Evolutionary conservation across 2,113 vertebrate species (phyloP).

Genomic region (Leucoraja erinaceus): DNA sequence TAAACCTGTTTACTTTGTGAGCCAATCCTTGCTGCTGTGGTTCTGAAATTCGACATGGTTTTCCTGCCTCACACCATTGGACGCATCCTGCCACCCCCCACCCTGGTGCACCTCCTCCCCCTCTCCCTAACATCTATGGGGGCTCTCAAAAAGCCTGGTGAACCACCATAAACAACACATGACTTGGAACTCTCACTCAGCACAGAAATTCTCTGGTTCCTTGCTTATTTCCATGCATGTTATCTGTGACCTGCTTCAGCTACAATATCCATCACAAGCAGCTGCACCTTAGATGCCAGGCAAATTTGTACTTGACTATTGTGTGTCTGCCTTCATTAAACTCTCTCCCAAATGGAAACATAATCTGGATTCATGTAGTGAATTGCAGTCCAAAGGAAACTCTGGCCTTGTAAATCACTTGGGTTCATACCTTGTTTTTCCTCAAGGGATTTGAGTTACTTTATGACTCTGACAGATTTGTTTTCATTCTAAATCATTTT

Average conservation of each 20-base stretch:
- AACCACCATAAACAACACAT: not conserved
- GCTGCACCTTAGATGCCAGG: no score
- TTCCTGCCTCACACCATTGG: not conserved
- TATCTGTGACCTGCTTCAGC: no score
- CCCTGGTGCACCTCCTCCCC: not conserved
- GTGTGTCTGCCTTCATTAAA: no score
- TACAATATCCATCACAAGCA: no score
- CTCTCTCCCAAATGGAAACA: no score
- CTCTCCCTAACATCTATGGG: not conserved
- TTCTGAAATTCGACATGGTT: not conserved
- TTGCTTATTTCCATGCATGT: no score
- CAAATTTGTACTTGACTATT: no score
- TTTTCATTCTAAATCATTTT: not conserved
- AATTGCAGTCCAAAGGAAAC: not conserved
- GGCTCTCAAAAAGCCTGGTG: not conserved
- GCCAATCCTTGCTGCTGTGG: not conserved
- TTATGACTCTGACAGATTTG: not conserved
- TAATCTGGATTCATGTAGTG: not conserved
- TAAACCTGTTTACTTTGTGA: not conserved
- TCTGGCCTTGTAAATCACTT: not conserved
- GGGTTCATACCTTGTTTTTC: not conserved
- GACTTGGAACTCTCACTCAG: not conserved
- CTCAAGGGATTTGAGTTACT: not conserved
- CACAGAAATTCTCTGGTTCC: not conserved
- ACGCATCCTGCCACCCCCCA: not conserved